Base-by-base conservation (phyloP, 2,888 invertebrate genomes). In the Arge pagana region DNA sequence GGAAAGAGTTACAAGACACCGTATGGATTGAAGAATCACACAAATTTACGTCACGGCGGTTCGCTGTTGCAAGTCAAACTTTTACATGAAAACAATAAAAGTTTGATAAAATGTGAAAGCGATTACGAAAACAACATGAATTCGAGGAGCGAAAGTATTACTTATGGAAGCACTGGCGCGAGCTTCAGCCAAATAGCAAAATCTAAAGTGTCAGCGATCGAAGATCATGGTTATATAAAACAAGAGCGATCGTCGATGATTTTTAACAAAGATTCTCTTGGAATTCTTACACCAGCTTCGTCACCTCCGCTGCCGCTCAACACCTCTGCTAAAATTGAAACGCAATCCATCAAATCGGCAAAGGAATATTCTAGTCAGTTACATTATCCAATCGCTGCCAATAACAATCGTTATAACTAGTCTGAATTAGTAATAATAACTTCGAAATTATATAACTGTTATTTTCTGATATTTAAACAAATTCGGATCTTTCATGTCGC, bases 1-100 rank as follows among this genome's bases (percentile, higher is more conserved):
- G 90, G 90, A 67, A 92, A 91, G 81, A 89, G 86, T 74, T 92
- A 92, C 80, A 89, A 89, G 79, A 89, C 90, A 58, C 82, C 85
- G 42, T 87, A 88, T 76, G 89, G 90, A 53, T 81, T 92, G 67
- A 88, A 88, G 71, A 85, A 83, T 67, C 91, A 92, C 74, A 83
- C 85, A 50, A 65, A 77, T 26, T 62, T 74, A n/a, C 77, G 76
- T 59, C 79, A 79, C 65, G 68, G 65, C 40, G 66, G 71, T 43
- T 62, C 69, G 13, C 4, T 50, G 11, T 6, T 49, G 11, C 55
- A 58, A 33, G 39, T 55, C 15, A 59, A 61, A 30, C 33, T 50
- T 5, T 15, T 54, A n/a, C 48, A 41, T 18, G 26, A 50, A n/a
- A 48, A 48, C 19, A 50, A 50, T 31, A 51, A 51, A 51, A 43